Conservation (phyloP, 2,113 vertebrate genomes). For the Columbina picui region DNA sequence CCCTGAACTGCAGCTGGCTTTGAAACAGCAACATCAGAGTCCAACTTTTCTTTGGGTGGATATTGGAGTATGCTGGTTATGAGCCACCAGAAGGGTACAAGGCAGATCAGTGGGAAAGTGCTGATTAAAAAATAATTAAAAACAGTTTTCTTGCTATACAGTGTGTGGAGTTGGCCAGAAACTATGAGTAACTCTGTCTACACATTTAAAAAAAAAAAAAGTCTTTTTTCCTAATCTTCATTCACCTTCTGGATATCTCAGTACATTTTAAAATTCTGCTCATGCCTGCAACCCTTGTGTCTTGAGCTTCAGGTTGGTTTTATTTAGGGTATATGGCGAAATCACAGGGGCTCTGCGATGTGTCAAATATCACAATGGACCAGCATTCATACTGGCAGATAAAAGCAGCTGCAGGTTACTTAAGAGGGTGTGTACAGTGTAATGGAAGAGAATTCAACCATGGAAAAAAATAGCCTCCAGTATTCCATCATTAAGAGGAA, state of each 20-base stretch:
- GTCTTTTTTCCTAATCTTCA: not conserved
- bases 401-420: constrained; percentile 53
- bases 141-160: constrained; percentile 26
- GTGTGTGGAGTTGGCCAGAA: not conserved
- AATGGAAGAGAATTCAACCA: constrained; percentile 47
- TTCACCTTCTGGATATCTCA: constrained; percentile 4
- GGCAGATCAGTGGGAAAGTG: constrained; percentile 12
- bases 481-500: constrained; percentile 43
- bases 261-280: not conserved
- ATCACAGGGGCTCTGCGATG: not conserved
- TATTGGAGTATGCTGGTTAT: not conserved
- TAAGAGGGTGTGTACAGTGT: constrained; percentile 47
- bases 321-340: not conserved
- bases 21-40: not conserved
- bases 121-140: constrained; percentile 67
- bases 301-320: not conserved
- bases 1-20: not conserved
- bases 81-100: not conserved
- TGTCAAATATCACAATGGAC: not conserved
- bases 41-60: not conserved
- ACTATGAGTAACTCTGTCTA: not conserved
- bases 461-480: constrained; percentile 44
- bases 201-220: too few species aligned
- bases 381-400: not conserved
- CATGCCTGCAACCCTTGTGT: not conserved